Base-by-base conservation (phyloP, 2,797 vertebrate genomes). In the Poecilia velifera region DNA sequence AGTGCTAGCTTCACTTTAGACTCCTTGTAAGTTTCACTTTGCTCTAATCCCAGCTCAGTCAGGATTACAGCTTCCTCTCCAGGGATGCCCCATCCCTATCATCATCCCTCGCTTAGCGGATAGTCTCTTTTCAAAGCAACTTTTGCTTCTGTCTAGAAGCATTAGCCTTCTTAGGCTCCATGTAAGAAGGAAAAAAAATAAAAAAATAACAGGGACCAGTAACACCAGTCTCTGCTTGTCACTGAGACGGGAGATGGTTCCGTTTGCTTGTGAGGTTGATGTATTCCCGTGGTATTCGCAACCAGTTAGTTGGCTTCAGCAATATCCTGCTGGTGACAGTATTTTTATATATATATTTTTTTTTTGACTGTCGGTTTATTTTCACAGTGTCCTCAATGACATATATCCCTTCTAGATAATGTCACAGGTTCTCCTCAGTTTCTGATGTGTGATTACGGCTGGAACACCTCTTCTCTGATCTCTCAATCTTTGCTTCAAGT, bases 31-130 rank as follows among this genome's bases (percentile, higher is more conserved):
- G 80, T 87, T 90, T 90, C 84, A 79, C 88, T 89, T 86, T 75
- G 79, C 89, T 90, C 82, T 92, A 92, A 93, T 94, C 91, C 90
- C 87, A 89, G 85, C 92, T 93, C 91, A 92, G 80, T 91, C 79
- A 81, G 89, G 91, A 93, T 93, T 91, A 93, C 22, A 89, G 88
- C 82, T 78, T 81, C 18, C 36, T 90, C 90, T 90, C 88, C 75
- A 75, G 84, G 85, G 88, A 79, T 88, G 77, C 70, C 82, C 80
- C 45, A 72, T 72, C 68, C 68, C 43, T 72, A 72, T 46, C 66
- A 72, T 91, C 79, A 87, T 86, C 84, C 86, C 85, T 85, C 72
- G 72, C 88, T 87, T 77, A 74, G 73, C 84, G 89, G 87, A 90
- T 81, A 77, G 87, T 88, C 81, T 89, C 74, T 87, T 91, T 88